Evolutionary conservation across 2,888 invertebrate species (phyloP), one percentile per base, ranked within the genome.

Genomic region (Drosophila falleni): DNA sequence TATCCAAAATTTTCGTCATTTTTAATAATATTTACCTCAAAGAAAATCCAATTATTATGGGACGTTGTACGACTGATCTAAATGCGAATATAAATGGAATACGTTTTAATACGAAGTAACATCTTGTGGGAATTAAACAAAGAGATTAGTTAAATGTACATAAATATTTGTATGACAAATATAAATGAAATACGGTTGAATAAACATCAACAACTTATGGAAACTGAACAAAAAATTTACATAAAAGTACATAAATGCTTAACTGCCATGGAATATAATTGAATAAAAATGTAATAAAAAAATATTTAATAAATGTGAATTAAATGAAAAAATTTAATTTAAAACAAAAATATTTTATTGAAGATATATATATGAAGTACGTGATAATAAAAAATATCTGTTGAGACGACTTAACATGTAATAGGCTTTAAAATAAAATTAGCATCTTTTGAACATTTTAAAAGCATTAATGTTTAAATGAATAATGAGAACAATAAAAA

Each of bases 1-100:
- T 33, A 35, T 19, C 33, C 58, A 13, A 60, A 78, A 78, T 73
- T 66, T 35, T 16, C 13, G 44, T 41, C 33, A 16, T 15, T 29
- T 15, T 16, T 39, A 15, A 4, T 11, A 5, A 35, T 10, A 23
- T 13, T 33, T 33, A 8, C 33, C 33, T 19, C 19, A 19, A 41
- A 11, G 19, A 10, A 19, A 11, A 19, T 19, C 19, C 42, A 19
- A 19, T 42, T 42, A 16, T 42, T 13, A 29, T 8, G 19, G 35
- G 19, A 50, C 35, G 19, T 15, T 11, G 11, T 53, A 39, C 9
- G 23, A 26, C 37, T 23, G 39, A 13, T 41, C 26, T 26, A 41
- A 16, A 54, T 26, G 41, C 41, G 15, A 16, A 16, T 41, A 13
- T 3, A 13, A 15, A 26, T n/a, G 42, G 19, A 19, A 19, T 15